These are phyloP conservation scores for Sisyra nigra DNA, from an alignment of 2,888 invertebrate genomes.

Conservation along the genomic window DNA sequence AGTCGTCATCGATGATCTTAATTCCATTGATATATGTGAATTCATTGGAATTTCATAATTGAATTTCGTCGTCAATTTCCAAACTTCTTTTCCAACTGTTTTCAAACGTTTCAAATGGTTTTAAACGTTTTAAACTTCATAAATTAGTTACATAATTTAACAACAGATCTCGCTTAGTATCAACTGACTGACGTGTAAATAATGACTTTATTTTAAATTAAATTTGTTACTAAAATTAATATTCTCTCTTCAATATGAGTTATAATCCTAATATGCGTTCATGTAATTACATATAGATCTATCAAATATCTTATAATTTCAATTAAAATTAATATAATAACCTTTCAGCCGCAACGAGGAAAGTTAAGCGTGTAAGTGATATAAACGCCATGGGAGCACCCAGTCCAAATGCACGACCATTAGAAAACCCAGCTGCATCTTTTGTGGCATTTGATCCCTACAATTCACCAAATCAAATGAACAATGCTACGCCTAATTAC, in stretches of 20 bases:
- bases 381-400: constrained; percentile 48
- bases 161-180: no score
- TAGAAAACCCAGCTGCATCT: constrained; percentile 1
- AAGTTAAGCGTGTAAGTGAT: constrained; percentile 52
- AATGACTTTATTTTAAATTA: no score
- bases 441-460: constrained; percentile 21
- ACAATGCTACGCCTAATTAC: neutral
- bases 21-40: no score
- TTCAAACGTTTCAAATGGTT: no score
- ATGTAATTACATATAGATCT: constrained; percentile 18
- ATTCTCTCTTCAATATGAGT: constrained; percentile 19
- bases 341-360: constrained; percentile 27
- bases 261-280: constrained; percentile 23
- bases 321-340: constrained; percentile 1
- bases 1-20: no score
- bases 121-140: no score
- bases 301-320: neutral
- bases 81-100: no score
- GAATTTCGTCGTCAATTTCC: no score
- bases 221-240: neutral
- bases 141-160: no score
- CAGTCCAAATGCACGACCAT: constrained; percentile 20
- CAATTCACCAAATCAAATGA: neutral
- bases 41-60: no score
- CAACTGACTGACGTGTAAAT: no score